phyloP scores from a whole-genome alignment of 1,140 invertebrate genomes.

The Marisa cornuarietis region DNA sequence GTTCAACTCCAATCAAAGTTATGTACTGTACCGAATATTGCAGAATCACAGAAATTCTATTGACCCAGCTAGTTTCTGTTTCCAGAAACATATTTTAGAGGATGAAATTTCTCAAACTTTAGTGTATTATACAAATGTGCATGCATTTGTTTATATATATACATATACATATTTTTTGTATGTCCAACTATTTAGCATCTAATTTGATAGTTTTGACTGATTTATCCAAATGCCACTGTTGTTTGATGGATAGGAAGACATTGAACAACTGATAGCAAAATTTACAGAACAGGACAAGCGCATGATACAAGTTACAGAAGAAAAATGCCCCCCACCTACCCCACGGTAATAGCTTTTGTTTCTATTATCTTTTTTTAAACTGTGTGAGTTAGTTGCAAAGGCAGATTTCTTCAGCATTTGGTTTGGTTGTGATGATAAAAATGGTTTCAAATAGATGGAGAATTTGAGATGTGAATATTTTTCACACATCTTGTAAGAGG shows the following conservation, averaged over 20 bases:
- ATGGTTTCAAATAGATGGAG: no score
- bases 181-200: background rate
- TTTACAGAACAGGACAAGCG: slow-evolving; percentile 83
- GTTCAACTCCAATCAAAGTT: no score
- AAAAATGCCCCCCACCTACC: slow-evolving; percentile 73
- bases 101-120: background rate
- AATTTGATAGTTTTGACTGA: background rate
- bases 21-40: no score
- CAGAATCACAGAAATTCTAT: no score
- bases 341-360: slow-evolving; percentile 46
- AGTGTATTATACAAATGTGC: background rate
- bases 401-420: background rate
- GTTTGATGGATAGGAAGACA: slow-evolving; percentile 78
- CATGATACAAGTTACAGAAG: slow-evolving; percentile 77
- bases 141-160: background rate
- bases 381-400: background rate
- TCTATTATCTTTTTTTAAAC: background rate
- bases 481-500: no score
- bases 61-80: no score
- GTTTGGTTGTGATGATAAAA: background rate
- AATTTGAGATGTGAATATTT: no score
- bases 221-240: background rate
- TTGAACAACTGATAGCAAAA: slow-evolving; percentile 82
- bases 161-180: background rate
- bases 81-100: no score